A percentile compares a stretch with the other conserved stretches of the same genome.
phyloP scores from a whole-genome alignment of 2,797 vertebrate species.

The Acanthiza pusilla region DNA sequence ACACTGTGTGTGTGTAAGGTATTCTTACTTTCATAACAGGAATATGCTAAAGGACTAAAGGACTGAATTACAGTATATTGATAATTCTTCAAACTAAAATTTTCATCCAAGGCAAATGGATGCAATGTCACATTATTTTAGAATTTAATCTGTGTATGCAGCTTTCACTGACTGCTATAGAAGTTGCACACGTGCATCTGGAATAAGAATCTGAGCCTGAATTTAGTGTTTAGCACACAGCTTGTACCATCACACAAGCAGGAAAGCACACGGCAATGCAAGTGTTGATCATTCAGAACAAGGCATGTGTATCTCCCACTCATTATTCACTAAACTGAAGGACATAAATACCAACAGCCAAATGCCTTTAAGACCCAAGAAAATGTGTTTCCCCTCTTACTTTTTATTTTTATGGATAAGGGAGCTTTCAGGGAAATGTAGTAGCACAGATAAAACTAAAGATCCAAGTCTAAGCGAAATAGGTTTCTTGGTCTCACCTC shows the following conservation, averaged over 20 bases:
- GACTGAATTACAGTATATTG: neutral
- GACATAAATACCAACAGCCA: neutral
- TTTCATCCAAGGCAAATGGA: neutral
- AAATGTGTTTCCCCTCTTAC: neutral
- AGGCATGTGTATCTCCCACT: neutral
- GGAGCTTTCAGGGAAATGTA: conserved; percentile 53
- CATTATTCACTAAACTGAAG: neutral
- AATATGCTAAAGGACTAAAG: neutral
- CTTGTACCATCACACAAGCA: neutral
- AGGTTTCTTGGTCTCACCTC: conserved; percentile 44
- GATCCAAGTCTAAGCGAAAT: neutral
- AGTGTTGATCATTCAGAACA: neutral
- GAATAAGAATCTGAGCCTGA: neutral
- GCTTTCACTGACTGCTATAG: neutral
- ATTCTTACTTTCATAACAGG: neutral
- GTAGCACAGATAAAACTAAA: conserved; percentile 35
- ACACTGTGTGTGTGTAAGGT: neutral
- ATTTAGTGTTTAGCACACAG: neutral
- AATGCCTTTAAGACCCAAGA: neutral
- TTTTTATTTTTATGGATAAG: conserved; percentile 9
- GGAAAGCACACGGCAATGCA: neutral
- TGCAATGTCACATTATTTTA: neutral
- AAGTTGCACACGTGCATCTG: neutral
- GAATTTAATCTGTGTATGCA: neutral
- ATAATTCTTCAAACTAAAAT: neutral